Evolutionary conservation across 2,888 invertebrate species (phyloP), one percentile per base, ranked within the genome.

Genomic region (Epinotia ramella): DNA sequence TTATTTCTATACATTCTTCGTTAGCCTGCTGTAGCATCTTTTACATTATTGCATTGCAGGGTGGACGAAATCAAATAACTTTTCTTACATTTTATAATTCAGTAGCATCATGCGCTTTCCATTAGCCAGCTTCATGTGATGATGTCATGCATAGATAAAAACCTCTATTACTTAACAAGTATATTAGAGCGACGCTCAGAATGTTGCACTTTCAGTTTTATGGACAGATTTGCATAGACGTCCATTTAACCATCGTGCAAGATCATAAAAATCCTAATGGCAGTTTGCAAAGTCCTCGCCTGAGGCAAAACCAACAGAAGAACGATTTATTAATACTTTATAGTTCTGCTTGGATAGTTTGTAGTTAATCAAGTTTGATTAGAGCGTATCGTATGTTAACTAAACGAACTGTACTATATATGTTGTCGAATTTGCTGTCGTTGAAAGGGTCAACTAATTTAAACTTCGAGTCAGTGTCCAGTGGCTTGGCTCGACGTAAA

Each of bases 291-390:
- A 78, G 77, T 77, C 86, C 84, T 87, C 81, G 84, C 82, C 81
- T 74, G 76, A 76, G 81, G 84, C 84, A 59, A 74, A 74, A 73
- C 77, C 76, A 63, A 73, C 72, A 73, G 78, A 80, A 75, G 78
- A 75, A 79, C 74, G 79, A 79, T 77, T 77, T 77, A 76, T 80
- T 75, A 66, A 24, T 44, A 16, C 9, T 40, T 68, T 24, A 62
- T 77, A 80, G 73, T 77, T 82, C 77, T 80, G 80, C 80, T 82
- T 80, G 79, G 82, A 86, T 84, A 24, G 57, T 66, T 73, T 69
- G 65, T 56, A 53, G 49, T 66, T 77, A 86, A 86, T 84, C 84
- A 87, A 87, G 88, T 87, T 64, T 75, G 70, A 75, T 75, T 59
- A 71, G 70, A 60, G 9, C 60, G 60, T 71, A 75, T 75, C 60